phyloP scores from a whole-genome alignment of 2,888 invertebrate species.

The Euphydryas editha region DNA sequence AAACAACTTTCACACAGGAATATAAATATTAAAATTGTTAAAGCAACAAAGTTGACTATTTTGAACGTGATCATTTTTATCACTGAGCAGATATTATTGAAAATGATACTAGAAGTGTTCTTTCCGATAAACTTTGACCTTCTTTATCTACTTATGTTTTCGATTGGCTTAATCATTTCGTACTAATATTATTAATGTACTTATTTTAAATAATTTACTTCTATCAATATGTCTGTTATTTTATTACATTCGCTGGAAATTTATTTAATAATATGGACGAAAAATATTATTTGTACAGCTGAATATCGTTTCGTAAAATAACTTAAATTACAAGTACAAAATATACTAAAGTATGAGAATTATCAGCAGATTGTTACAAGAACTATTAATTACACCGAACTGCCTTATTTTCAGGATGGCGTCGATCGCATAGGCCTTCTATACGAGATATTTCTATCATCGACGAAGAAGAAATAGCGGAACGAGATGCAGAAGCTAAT shows the following conservation, averaged over 20 bases:
- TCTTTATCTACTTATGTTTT: conserved; percentile 30
- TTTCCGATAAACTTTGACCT: conserved; percentile 56
- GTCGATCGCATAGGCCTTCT: conserved; percentile 91
- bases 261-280: too few species aligned
- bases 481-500: conserved; percentile 73
- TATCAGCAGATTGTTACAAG: too few species aligned
- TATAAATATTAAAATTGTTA: conserved; percentile 41
- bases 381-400: too few species aligned
- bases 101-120: conserved; percentile 30
- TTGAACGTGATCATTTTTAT: conserved; percentile 51
- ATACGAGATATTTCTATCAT: conserved; percentile 94
- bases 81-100: conserved; percentile 44
- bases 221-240: too few species aligned
- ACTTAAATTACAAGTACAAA: neutral
- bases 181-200: neutral
- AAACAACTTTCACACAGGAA: conserved; percentile 45
- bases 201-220: neutral
- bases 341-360: too few species aligned
- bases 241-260: too few species aligned
- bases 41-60: conserved; percentile 42
- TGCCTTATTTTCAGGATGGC: conserved; percentile 86
- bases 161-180: neutral
- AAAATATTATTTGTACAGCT: too few species aligned
- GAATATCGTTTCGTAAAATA: too few species aligned
- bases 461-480: conserved; percentile 90